Base-by-base conservation (phyloP, 1,140 invertebrate species). In the Hyles vespertilio region DNA sequence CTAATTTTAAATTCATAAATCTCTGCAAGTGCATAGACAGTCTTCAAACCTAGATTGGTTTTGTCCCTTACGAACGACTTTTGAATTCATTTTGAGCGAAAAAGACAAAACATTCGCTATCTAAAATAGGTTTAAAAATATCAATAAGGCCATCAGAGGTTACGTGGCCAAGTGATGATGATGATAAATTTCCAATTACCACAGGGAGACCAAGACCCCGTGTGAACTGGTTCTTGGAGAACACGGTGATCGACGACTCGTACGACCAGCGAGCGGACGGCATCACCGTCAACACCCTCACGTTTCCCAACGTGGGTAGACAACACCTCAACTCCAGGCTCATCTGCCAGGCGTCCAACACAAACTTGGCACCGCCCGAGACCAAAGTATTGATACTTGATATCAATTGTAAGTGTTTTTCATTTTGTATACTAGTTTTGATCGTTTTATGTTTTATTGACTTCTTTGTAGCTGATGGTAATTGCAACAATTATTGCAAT, bases 311-410 rank as follows among this genome's bases (percentile, higher is more conserved):
- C 67, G 91, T 96, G 55, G 93, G 93, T 3, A 84, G 95, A n/a
- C 93, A 95, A 79, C 94, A 96, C 85, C 91, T 96, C 43, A 93
- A 95, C 70, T 91, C 93, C 36, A 89, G 94, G 63, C 92, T 96
- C 56, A 92, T 95, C 59, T 96, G 95, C 85, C 94, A 96, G 79
- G 95, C 96, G 6, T 94, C 93, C 78, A 97, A 97, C 84, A 97
- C 95, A 33, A 96, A 96, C 83, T 85, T 96, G 60, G 93, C 93
- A 5, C 90, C 91, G 32, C 95, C 96, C 0, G 91, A 93, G 59
- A 92, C 92, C 47, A 94, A 93, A 79, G 91, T 94, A 34, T 92
- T 96, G 63, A 93, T 95, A 54, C 90, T 97, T 72, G 94, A 97
- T 82, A 92, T 97, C 66, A 96, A 96, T 88, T 91, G 96, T 97